These are phyloP conservation scores for Corbicula japonica DNA, from an alignment of 2,888 invertebrate genomes.

Conservation along the genomic window DNA sequence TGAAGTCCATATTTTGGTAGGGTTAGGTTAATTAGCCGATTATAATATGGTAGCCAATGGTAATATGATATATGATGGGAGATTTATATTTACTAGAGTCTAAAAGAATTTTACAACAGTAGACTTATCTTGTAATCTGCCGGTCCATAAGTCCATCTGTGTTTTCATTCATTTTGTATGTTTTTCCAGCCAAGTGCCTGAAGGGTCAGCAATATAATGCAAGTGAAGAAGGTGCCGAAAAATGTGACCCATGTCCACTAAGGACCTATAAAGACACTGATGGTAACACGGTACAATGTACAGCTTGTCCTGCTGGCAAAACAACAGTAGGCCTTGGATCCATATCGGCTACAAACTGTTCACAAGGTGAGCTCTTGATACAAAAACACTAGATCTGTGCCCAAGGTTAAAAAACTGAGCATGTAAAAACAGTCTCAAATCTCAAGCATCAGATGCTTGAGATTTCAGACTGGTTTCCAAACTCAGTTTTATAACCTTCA, in stretches of 20 bases:
- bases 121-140: neutral
- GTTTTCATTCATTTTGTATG: no score
- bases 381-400: neutral
- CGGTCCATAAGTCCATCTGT: neutral
- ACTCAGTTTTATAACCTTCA: no score
- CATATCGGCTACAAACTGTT: slow-evolving; percentile 40
- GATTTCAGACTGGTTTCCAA: no score
- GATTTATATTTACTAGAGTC: no score
- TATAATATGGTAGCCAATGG: no score
- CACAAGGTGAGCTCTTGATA: slow-evolving; percentile 9
- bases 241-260: slow-evolving; percentile 53
- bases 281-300: slow-evolving; percentile 55
- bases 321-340: slow-evolving; percentile 52
- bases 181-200: slow-evolving; percentile 41
- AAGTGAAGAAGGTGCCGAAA: slow-evolving; percentile 7
- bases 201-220: slow-evolving; percentile 49
- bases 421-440: no score
- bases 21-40: no score
- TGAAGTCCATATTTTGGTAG: no score
- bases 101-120: neutral
- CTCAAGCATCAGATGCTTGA: no score
- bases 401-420: no score
- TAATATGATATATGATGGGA: no score
- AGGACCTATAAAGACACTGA: slow-evolving; percentile 63
- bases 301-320: slow-evolving; percentile 53